These are phyloP conservation scores for Spilosoma lubricipeda DNA, from an alignment of 2,888 invertebrate species.

Conservation along the genomic window DNA sequence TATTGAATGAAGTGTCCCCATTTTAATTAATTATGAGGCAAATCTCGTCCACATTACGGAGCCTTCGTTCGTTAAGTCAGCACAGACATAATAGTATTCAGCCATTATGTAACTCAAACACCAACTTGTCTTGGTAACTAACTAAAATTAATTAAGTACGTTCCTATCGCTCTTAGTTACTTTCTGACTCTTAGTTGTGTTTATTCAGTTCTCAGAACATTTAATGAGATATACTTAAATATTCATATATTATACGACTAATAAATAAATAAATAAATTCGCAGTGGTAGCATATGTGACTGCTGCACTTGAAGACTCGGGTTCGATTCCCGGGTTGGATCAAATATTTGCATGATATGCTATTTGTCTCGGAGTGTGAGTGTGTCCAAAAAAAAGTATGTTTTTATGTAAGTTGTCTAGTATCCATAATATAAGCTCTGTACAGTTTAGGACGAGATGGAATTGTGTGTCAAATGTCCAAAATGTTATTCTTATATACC, in stretches of 20 bases:
- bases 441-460: too few relatives aligned
- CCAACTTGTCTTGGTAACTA: slow-evolving; percentile 9
- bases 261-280: too few relatives aligned
- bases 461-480: too few relatives aligned
- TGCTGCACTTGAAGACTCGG: too few relatives aligned
- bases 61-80: slow-evolving; percentile 7
- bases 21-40: neutral
- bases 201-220: slow-evolving; percentile 1
- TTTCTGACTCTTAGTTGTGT: slow-evolving; percentile 20
- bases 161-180: slow-evolving; percentile 10
- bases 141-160: slow-evolving; percentile 26
- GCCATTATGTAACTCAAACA: slow-evolving; percentile 21
- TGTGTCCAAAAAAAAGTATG: too few relatives aligned
- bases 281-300: too few relatives aligned
- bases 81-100: slow-evolving; percentile 10
- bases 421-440: too few relatives aligned
- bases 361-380: too few relatives aligned
- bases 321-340: too few relatives aligned
- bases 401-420: too few relatives aligned
- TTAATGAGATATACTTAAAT: neutral
- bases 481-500: too few relatives aligned
- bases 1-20: neutral
- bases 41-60: neutral
- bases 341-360: too few relatives aligned
- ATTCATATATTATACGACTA: neutral